Percentiles rank a stretch among this genome's conserved stretches.
Conservation (phyloP, 2,888 invertebrate genomes). For the Amphiduros pacificus region DNA sequence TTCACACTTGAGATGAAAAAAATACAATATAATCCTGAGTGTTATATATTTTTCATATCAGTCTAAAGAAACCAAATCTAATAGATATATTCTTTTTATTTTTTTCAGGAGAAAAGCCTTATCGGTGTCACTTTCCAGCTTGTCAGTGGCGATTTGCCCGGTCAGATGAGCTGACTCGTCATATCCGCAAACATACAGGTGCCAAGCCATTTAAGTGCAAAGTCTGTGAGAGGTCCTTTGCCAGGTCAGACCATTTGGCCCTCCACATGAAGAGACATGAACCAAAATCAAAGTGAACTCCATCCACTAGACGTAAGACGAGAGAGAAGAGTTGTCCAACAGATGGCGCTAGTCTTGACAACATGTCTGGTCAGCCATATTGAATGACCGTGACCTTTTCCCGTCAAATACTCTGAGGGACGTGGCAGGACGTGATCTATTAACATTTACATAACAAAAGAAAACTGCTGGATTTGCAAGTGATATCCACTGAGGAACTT, state of each 20-base stretch:
- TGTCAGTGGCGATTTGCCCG: conserved; percentile 67
- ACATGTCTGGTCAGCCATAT: too few species aligned
- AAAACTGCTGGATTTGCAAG: too few species aligned
- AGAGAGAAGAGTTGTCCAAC: too few species aligned
- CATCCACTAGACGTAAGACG: too few species aligned
- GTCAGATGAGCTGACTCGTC: conserved; percentile 66
- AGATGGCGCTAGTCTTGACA: too few species aligned
- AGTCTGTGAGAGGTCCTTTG: conserved; percentile 66
- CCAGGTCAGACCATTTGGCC: conserved; percentile 67
- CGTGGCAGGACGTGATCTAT: too few species aligned
- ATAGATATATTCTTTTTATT: conserved; percentile 21
- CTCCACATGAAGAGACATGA: conserved; percentile 69
- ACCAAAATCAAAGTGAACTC: conserved; percentile 68
- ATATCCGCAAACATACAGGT: conserved; percentile 67
- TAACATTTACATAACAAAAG: too few species aligned
- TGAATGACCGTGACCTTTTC: too few species aligned
- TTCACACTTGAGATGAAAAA: too few species aligned
- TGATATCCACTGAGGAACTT: too few species aligned
- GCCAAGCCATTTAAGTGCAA: conserved; percentile 67
- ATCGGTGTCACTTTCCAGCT: conserved; percentile 65
- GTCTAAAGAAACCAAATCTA: not conserved
- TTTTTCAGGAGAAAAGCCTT: conserved; percentile 65
- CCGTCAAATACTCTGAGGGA: too few species aligned
- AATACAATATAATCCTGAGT: not conserved
- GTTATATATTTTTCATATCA: not conserved